Evolutionary conservation across 2,888 invertebrate species (phyloP).

Genomic region (Aromia moschata): DNA sequence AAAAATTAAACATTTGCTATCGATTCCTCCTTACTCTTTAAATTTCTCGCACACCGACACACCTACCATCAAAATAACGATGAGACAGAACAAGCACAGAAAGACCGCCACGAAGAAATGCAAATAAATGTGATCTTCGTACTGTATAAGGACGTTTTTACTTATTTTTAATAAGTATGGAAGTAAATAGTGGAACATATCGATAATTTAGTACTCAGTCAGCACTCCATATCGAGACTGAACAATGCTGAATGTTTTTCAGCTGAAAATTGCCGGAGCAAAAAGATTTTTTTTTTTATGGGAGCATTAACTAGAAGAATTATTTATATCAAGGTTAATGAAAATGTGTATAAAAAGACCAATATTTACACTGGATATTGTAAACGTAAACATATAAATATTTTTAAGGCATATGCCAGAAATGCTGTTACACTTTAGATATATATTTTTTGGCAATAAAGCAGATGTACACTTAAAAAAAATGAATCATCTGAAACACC

Average conservation of each 20-base stretch:
- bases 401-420: no score
- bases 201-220: background rate
- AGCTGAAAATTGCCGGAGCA: background rate
- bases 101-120: background rate
- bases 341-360: no score
- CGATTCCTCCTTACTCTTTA: no score
- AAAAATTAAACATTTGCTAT: no score
- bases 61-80: constrained; percentile 10
- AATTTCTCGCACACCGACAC: no score
- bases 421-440: no score
- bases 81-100: constrained; percentile 13
- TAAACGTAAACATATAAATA: background rate
- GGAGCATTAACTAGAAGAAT: background rate
- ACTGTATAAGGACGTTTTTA: background rate
- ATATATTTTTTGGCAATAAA: no score
- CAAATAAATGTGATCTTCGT: background rate
- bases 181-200: background rate
- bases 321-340: background rate
- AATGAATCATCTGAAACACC: no score
- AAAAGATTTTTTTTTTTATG: background rate
- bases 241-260: background rate
- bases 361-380: background rate
- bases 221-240: background rate
- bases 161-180: background rate
- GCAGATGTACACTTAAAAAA: no score